Percentiles rank a stretch among this genome's conserved stretches.
Evolutionary conservation across 2,113 vertebrate genomes (phyloP).

Genomic region (Urocolius indicus): DNA sequence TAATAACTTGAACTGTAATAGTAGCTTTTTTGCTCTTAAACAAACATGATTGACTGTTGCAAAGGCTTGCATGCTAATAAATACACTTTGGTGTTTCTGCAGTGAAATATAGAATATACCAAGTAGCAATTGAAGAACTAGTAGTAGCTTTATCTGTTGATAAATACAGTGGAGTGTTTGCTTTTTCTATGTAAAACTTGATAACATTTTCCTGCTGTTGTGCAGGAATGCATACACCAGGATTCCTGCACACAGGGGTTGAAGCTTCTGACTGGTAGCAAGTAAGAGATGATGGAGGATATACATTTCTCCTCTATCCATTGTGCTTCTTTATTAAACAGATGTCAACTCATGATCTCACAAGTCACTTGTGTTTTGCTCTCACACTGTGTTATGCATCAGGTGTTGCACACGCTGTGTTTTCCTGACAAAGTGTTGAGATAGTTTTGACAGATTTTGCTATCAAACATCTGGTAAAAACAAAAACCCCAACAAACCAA

Average conservation of each 20-base stretch:
- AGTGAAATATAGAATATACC: not conserved
- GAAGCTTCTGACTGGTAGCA: not conserved
- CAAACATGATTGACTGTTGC: not conserved
- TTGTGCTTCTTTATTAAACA: not conserved
- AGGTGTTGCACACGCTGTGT: not conserved
- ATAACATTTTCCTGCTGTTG: not conserved
- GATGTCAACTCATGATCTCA: not conserved
- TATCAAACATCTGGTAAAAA: not conserved
- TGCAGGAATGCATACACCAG: not conserved
- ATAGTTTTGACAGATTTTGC: not conserved
- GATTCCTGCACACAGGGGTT: fast-evolving
- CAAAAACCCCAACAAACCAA: no score
- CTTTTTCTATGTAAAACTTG: not conserved
- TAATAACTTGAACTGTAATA: not conserved
- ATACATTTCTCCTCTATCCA: not conserved
- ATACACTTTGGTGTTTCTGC: not conserved
- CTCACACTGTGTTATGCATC: not conserved
- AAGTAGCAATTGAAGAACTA: not conserved
- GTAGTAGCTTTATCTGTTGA: not conserved
- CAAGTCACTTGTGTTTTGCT: not conserved
- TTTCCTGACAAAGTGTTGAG: not conserved
- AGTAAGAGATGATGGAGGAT: not conserved
- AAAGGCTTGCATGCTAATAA: not conserved
- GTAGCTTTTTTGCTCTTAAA: not conserved
- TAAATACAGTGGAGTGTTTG: not conserved